Conservation (phyloP, 2,888 invertebrate species). For the Synergus itoensis region DNA sequence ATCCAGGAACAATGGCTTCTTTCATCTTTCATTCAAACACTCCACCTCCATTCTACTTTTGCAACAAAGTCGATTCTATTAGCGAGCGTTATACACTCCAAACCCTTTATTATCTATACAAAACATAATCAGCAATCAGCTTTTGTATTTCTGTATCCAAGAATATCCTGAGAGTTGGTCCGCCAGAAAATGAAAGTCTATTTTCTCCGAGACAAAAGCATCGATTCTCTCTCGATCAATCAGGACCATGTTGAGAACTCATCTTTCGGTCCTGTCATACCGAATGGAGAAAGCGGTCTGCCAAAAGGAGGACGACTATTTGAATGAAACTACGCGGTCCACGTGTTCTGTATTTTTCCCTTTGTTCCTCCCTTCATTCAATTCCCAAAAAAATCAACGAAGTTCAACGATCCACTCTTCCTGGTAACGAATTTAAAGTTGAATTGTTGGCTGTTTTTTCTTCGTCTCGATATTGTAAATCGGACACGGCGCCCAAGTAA, state of each 20-base stretch:
- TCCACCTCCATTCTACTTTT: not conserved
- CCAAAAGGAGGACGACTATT: constrained; percentile 68
- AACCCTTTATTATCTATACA: not conserved
- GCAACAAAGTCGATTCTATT: not conserved
- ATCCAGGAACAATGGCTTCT: not conserved
- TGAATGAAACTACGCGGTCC: constrained; percentile 63
- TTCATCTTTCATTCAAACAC: not conserved
- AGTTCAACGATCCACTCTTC: not conserved
- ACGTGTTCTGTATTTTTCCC: constrained; percentile 52
- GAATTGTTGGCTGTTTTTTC: not conserved
- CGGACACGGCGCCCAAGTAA: not conserved
- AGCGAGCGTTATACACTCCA: not conserved
- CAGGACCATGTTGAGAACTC: constrained; percentile 53
- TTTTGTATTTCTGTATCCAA: not conserved
- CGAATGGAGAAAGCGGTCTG: constrained; percentile 69
- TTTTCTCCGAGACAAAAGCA: constrained; percentile 56
- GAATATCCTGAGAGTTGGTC: constrained; percentile 13
- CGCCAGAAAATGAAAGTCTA: constrained; percentile 57
- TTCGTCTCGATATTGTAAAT: not conserved
- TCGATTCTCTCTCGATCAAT: constrained; percentile 53
- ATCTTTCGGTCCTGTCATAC: constrained; percentile 58
- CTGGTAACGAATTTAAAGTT: not conserved
- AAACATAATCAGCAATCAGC: constrained; percentile 12
- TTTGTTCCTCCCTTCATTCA: constrained; percentile 52
- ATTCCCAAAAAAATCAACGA: constrained; percentile 42